Base-by-base conservation (phyloP, 2,888 invertebrate species). In the Drosophila nigricruria region DNA sequence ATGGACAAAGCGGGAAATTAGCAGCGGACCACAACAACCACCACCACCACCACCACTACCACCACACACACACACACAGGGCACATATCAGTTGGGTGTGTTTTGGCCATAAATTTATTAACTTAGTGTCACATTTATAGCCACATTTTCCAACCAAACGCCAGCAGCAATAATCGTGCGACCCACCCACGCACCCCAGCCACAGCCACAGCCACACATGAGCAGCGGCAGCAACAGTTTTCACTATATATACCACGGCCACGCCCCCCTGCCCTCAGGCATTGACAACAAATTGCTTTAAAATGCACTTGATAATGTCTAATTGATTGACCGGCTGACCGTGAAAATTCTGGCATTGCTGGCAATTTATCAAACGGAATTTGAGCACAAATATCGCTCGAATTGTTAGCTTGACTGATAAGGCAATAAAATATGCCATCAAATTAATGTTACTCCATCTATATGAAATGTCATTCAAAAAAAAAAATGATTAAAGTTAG, bases 51-150 rank as follows among this genome's bases (percentile, higher is more conserved):
- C 25, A 25, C 4, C 5, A 42, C 53, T 27, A 56, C 38, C 27
- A 25, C 10, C 38, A 53, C 25, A 12, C 38, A n/a, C n/a, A 18
- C 49, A 43, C 38, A 63, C 25, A 16, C 14, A 23, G 6, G 16
- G 9, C 1, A 23, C 59, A 56, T 73, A 83, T 80, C 72, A 71
- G 78, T 68, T 82, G 82, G 83, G 87, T 87, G 87, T 86, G 87
- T 82, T 85, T 83, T 68, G 62, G 80, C 76, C 87, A 87, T 86
- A 87, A 86, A 87, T 86, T 87, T 86, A 86, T 86, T 85, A 86
- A 85, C 87, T 86, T 87, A 87, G 83, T 87, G 87, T 86, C 85
- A 83, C 85, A 80, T 86, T 87, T 85, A 86, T 83, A 73, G 82
- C 71, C 82, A 73, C 79, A 69, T 70, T 78, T 72, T 74, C 77